phyloP scores from a whole-genome alignment of 2,797 vertebrate species.

The Hippocampus kuda region DNA sequence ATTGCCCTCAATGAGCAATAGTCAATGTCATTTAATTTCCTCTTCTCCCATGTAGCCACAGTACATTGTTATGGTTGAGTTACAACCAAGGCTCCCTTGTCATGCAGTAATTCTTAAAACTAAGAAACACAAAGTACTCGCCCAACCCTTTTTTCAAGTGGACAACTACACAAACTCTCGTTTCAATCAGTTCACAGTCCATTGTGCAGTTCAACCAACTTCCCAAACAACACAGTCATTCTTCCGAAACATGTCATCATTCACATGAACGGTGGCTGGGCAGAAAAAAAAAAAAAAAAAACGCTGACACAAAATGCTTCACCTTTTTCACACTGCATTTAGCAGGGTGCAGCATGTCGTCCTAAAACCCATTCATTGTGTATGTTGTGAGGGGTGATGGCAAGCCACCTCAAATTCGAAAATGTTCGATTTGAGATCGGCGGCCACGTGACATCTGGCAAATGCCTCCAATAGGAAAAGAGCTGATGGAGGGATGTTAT shows the following conservation, averaged over 20 bases:
- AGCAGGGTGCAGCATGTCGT: too few species aligned
- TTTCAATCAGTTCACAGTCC: background rate
- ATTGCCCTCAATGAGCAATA: background rate
- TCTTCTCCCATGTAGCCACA: background rate
- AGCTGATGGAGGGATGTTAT: too few species aligned
- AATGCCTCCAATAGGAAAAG: too few species aligned
- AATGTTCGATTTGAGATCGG: too few species aligned
- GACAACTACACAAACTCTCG: background rate
- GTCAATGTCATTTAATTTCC: background rate
- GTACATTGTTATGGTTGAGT: background rate
- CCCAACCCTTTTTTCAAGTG: background rate
- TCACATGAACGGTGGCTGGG: background rate
- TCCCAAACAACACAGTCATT: conserved; percentile 2
- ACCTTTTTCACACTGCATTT: too few species aligned
- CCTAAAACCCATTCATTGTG: too few species aligned
- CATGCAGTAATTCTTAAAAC: background rate
- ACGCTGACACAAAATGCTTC: background rate
- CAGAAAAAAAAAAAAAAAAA: background rate
- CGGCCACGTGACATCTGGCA: too few species aligned
- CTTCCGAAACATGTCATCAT: background rate
- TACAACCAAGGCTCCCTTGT: background rate
- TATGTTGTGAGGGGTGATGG: too few species aligned
- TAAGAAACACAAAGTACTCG: background rate
- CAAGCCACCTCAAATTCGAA: too few species aligned
- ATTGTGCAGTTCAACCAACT: background rate